Percentiles rank a stretch among this genome's conserved stretches.
Conservation (phyloP, 2,113 vertebrate species). For the Labeo rohita region DNA sequence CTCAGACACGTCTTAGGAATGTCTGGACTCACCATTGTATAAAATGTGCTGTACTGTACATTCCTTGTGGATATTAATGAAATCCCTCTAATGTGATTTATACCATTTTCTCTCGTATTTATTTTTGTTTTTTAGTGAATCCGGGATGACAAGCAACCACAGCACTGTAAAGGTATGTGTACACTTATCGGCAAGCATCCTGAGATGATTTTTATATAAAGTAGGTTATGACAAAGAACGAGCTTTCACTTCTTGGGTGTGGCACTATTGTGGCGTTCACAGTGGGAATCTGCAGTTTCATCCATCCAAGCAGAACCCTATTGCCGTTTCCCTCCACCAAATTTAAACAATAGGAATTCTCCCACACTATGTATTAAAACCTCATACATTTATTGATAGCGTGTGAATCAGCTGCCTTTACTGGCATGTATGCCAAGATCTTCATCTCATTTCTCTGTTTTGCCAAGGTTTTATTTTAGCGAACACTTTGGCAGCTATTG, state of each 20-base stretch:
- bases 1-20: not conserved
- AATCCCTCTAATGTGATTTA: not conserved
- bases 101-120: not conserved
- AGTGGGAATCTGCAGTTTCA: not conserved
- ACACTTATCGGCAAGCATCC: not conserved
- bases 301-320: not conserved
- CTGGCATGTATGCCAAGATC: constrained; percentile 13
- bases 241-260: not conserved
- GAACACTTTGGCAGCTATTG: not conserved
- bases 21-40: not conserved
- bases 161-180: constrained; percentile 9
- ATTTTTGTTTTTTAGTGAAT: constrained; percentile 37
- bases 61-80: not conserved
- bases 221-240: not conserved
- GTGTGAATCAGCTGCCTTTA: not conserved
- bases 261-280: not conserved
- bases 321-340: not conserved
- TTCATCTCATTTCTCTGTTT: not conserved
- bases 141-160: not conserved
- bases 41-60: not conserved
- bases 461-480: constrained; percentile 2
- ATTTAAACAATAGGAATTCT: not conserved
- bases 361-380: not conserved
- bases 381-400: not conserved
- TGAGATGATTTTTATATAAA: not conserved